Base-by-base conservation (phyloP, 1,140 invertebrate genomes). In the Pseudomyrmex pallidus region DNA sequence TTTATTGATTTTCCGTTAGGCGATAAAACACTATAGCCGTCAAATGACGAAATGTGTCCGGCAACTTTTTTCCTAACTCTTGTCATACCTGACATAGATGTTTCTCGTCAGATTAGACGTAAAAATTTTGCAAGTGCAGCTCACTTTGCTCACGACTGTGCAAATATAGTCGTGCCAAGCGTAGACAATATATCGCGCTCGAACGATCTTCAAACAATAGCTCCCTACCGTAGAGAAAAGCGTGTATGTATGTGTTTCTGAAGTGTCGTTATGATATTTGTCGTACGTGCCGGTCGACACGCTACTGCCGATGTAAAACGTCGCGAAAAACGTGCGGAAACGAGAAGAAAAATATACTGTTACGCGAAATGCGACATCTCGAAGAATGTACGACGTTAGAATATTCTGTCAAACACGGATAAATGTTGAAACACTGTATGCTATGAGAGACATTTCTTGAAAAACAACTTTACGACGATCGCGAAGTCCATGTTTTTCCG, bases 261-360 rank as follows among this genome's bases (percentile, higher is more conserved):
- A 82, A 82, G 68, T 73, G 61, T 68, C 64, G 83, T 90, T 90
- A 91, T 72, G 89, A 91, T 90, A 89, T 91, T 91, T 91, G 89
- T 85, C 84, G 90, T 91, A 91, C 88, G 88, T 90, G 89, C 68
- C 78, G 63, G 35, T 59, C n/a, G 63, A 73, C 74, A 56, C 22
- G 87, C 87, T 89, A 89, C 87, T 50, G 82, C 74, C 50, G 22
- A 68, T 74, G 2, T 88, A 76, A 87, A 88, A 72, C 5, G 83
- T 17, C 44, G 20, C 57, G 62, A 74, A 54, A 52, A 64, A 64
- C 83, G 86, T 77, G 86, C 74, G 50, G 74, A 82, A 68, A 64
- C 54, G 63, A 35, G 63, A 67, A 44, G 50, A 48, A 64, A 80
- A 25, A 56, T 48, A 50, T 17, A 17, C 7, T 15, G 54, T 35